These are phyloP conservation scores for Bubo scandiacus DNA, from an alignment of 2,113 vertebrate genomes.

Conservation along the genomic window DNA sequence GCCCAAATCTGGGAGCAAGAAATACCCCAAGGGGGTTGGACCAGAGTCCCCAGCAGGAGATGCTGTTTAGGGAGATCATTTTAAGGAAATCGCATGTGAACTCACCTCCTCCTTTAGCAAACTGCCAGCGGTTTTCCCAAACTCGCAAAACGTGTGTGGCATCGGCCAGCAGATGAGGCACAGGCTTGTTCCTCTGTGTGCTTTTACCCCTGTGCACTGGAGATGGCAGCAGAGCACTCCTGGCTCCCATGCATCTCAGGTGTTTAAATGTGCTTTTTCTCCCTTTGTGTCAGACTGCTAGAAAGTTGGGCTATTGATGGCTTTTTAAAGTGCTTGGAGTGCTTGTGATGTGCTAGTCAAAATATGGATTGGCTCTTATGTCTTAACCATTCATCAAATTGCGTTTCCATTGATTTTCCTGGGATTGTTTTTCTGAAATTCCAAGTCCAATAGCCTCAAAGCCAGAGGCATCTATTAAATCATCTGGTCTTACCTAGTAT, in stretches of 20 bases:
- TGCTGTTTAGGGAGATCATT: background rate
- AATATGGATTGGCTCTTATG: background rate
- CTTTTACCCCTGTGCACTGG: background rate
- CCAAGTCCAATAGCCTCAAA: background rate
- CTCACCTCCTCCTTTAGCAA: background rate
- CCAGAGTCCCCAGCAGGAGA: background rate
- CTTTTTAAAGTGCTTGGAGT: background rate
- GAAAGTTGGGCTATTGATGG: background rate
- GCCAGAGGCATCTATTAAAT: background rate
- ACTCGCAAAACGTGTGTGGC: rapidly evolving
- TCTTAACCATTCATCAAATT: background rate
- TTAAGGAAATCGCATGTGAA: rapidly evolving
- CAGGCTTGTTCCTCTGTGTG: background rate
- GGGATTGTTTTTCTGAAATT: background rate
- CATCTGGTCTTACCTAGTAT: background rate
- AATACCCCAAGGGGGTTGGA: rapidly evolving
- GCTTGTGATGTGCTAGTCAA: background rate
- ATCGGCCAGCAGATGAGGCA: background rate
- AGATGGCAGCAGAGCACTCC: constrained; percentile 44
- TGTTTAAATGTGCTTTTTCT: background rate
- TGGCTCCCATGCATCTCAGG: background rate
- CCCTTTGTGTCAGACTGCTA: background rate
- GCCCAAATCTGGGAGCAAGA: background rate
- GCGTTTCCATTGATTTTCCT: background rate
- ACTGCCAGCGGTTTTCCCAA: background rate